A percentile compares a stretch with the other conserved stretches of the same genome.
These are phyloP conservation scores for Eupithecia subfuscata DNA, from an alignment of 2,888 invertebrate genomes.

Conservation along the genomic window DNA sequence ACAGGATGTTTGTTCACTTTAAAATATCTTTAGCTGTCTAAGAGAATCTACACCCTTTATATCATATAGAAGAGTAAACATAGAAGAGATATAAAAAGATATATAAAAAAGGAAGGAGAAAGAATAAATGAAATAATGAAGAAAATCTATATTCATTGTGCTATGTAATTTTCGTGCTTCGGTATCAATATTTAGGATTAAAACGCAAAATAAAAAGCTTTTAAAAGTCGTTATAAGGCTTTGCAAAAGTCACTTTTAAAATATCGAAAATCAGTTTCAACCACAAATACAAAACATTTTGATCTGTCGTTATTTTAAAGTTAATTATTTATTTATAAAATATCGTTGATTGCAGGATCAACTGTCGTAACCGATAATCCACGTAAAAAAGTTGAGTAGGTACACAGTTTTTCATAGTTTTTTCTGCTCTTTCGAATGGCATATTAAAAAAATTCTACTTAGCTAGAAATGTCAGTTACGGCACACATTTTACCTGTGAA, in stretches of 20 bases:
- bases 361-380: too few species aligned
- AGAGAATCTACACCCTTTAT: neutral
- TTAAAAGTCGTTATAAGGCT: neutral
- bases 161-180: neutral
- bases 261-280: neutral
- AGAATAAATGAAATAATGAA: neutral
- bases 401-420: too few species aligned
- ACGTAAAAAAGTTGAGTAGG: too few species aligned
- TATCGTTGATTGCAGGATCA: too few species aligned
- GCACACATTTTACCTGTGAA: too few species aligned
- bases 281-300: neutral
- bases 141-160: neutral
- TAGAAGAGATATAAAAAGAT: neutral
- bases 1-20: neutral
- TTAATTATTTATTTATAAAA: neutral
- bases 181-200: neutral
- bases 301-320: neutral
- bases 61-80: neutral
- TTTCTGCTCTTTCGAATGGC: too few species aligned
- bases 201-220: neutral
- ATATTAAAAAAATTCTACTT: too few species aligned
- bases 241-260: conserved; percentile 3
- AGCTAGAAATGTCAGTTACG: too few species aligned
- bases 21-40: neutral
- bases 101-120: neutral